Percentiles rank a stretch among this genome's conserved stretches.
These are phyloP conservation scores for Liasis olivaceus DNA, from an alignment of 2,797 vertebrate genomes.

Conservation along the genomic window DNA sequence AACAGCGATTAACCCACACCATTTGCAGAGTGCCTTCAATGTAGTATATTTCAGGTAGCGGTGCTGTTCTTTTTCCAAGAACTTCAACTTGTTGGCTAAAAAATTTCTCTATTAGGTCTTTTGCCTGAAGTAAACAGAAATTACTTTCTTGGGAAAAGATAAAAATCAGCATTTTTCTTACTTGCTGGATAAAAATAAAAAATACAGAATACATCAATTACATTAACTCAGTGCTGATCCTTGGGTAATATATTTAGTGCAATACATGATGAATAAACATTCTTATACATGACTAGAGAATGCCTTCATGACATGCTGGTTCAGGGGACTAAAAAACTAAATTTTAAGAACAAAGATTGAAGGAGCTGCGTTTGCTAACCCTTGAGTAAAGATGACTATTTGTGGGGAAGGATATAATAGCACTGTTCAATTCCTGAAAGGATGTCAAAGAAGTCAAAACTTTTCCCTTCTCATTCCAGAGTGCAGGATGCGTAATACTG, in stretches of 20 bases:
- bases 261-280: background rate
- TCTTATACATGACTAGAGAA: background rate
- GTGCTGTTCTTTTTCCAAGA: slow-evolving; percentile 41
- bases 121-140: slow-evolving; percentile 63
- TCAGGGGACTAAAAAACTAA: background rate
- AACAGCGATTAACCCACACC: slow-evolving; percentile 59
- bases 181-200: background rate
- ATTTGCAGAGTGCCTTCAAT: slow-evolving; percentile 66
- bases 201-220: background rate
- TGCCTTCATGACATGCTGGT: background rate
- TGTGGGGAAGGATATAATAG: background rate
- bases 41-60: slow-evolving; percentile 61
- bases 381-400: background rate
- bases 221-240: background rate
- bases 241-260: background rate
- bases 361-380: background rate
- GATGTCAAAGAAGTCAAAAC: background rate
- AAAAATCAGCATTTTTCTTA: background rate
- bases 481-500: background rate
- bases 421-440: background rate
- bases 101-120: slow-evolving; percentile 63
- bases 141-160: slow-evolving; percentile 36
- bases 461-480: background rate
- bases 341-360: background rate
- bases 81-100: slow-evolving; percentile 65